phyloP scores from a whole-genome alignment of 2,888 invertebrate genomes.

The Diloba caeruleocephala region DNA sequence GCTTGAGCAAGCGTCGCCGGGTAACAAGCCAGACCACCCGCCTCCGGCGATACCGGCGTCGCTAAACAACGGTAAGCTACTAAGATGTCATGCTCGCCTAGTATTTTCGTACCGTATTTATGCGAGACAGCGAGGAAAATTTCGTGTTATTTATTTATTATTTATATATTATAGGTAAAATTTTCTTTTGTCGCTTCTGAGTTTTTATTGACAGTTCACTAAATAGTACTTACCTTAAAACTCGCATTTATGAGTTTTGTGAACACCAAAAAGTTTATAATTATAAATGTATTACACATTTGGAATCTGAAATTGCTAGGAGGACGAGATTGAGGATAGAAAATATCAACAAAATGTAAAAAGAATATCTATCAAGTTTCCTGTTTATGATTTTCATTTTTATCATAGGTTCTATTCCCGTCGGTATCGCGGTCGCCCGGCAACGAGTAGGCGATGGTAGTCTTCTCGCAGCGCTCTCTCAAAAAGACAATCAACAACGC shows the following conservation, averaged over 20 bases:
- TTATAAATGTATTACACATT: too few relatives aligned
- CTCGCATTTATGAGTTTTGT: too few relatives aligned
- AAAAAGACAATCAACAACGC: conserved; percentile 88
- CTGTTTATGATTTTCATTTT: conserved; percentile 1
- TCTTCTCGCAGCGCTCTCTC: conserved; percentile 88
- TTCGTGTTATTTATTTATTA: too few relatives aligned
- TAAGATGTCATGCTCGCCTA: conserved; percentile 51
- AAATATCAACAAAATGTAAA: too few relatives aligned
- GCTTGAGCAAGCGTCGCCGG: conserved; percentile 91
- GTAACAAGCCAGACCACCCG: conserved; percentile 87
- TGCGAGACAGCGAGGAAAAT: conserved; percentile 61
- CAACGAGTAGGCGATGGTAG: conserved; percentile 92
- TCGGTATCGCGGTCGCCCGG: conserved; percentile 95
- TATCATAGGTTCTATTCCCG: conserved; percentile 90
- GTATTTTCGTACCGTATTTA: conserved; percentile 59
- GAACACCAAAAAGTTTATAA: too few relatives aligned
- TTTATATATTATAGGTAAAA: too few relatives aligned
- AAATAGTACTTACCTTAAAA: too few relatives aligned
- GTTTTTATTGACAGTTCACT: too few relatives aligned
- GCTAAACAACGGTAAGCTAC: conserved; percentile 78
- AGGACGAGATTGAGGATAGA: too few relatives aligned
- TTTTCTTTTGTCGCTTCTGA: too few relatives aligned
- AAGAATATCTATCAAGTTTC: neutral
- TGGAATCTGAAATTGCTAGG: too few relatives aligned
- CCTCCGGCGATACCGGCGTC: conserved; percentile 80